Percentiles rank a stretch among this genome's conserved stretches.
Evolutionary conservation across 2,888 invertebrate species (phyloP).

Genomic region (Pollenia labialis): DNA sequence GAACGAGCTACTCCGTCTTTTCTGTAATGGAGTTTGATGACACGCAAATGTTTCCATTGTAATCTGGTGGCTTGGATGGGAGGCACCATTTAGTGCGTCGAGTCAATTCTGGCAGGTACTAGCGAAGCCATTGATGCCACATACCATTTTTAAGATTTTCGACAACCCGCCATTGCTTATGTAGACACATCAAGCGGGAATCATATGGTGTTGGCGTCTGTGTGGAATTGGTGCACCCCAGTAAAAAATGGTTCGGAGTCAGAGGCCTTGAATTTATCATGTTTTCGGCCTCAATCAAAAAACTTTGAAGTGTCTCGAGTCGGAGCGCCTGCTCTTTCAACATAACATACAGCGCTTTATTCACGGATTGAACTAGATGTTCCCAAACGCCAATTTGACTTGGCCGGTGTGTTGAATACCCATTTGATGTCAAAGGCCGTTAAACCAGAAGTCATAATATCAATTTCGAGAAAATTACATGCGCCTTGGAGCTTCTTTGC

Average conservation of each 20-base stretch:
- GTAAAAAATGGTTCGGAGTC: conserved; percentile 37
- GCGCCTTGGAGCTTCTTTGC: neutral
- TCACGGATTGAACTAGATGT: conserved; percentile 22
- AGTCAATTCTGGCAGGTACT: conserved; percentile 42
- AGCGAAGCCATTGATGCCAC: conserved; percentile 32
- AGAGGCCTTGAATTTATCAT: neutral
- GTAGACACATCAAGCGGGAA: conserved; percentile 1
- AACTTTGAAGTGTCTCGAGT: neutral
- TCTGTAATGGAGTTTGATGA: conserved; percentile 20
- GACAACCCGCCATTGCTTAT: conserved; percentile 1
- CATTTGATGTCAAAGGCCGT: conserved; percentile 18
- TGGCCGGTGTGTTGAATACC: conserved; percentile 21
- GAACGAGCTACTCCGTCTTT: conserved; percentile 43
- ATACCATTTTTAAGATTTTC: conserved; percentile 37
- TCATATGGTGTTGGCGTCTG: neutral
- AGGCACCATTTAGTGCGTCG: conserved; percentile 12
- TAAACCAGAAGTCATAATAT: neutral
- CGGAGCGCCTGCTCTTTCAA: conserved; percentile 6
- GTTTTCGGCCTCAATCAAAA: neutral
- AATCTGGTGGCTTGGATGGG: neutral
- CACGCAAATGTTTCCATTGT: conserved; percentile 36
- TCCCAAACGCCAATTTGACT: conserved; percentile 28
- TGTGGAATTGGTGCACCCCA: conserved; percentile 24
- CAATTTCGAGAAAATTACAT: conserved; percentile 7
- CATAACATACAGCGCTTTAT: neutral